Conservation (phyloP, 2,797 vertebrate genomes). For the Sitta carolinensis region DNA sequence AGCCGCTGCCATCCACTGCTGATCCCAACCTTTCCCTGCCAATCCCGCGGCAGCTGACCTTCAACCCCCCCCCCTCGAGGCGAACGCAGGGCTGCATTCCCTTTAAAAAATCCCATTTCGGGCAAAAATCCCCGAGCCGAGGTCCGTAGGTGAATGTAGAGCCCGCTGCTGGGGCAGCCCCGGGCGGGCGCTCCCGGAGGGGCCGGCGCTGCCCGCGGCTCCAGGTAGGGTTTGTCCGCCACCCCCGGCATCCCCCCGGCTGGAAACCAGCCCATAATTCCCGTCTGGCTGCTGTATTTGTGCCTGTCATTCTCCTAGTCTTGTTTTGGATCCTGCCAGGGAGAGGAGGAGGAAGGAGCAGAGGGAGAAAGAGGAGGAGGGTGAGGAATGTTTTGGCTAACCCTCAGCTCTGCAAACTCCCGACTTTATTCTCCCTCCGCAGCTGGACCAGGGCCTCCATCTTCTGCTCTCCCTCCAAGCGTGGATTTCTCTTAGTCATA, state of each 20-base stretch:
- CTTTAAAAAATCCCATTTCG: not conserved
- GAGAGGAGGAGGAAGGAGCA: not conserved
- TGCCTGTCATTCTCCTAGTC: not conserved
- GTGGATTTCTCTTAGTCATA: conserved; percentile 42
- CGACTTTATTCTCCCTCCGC: not conserved
- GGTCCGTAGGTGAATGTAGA: not conserved
- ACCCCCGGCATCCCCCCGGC: not conserved
- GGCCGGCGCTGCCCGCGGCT: not conserved
- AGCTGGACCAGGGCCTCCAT: conserved; percentile 34
- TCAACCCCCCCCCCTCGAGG: not conserved
- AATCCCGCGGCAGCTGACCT: not conserved
- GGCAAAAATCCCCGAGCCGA: not conserved
- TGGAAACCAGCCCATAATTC: not conserved
- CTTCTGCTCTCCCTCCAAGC: not conserved
- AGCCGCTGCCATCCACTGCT: not conserved
- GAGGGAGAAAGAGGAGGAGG: not conserved
- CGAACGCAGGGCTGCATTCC: not conserved
- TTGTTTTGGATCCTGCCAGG: not conserved
- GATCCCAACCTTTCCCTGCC: not conserved
- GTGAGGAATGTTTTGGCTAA: not conserved
- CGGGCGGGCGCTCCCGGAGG: not conserved
- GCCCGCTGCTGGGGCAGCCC: not conserved
- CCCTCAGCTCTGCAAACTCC: not conserved
- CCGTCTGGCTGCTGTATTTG: not conserved
- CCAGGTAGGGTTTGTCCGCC: not conserved